Conservation (phyloP, 2,888 invertebrate species). For the Trissolcus japonicus region DNA sequence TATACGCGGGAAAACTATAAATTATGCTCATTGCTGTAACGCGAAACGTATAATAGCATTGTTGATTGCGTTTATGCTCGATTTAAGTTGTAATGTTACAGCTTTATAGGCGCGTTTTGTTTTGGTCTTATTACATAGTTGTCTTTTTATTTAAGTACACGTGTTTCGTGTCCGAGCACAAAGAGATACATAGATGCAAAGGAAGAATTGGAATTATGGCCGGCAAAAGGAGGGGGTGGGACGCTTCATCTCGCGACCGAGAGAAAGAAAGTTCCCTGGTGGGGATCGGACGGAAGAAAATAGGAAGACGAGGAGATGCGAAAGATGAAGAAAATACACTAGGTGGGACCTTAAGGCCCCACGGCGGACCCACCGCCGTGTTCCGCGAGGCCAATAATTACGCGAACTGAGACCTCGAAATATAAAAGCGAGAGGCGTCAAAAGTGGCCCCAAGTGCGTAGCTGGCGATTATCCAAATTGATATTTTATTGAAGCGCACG, state of each 20-base stretch:
- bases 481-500: slow-evolving; percentile 72
- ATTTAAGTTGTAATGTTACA: slow-evolving; percentile 55
- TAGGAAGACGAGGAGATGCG: slow-evolving; percentile 27
- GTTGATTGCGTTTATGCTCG: slow-evolving; percentile 57
- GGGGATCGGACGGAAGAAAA: slow-evolving; percentile 25
- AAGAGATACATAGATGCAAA: slow-evolving; percentile 54
- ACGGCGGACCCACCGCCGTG: slow-evolving; percentile 73
- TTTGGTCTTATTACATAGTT: slow-evolving; percentile 47
- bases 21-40: slow-evolving; percentile 52
- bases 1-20: slow-evolving; percentile 48
- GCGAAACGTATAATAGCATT: slow-evolving; percentile 51
- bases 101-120: slow-evolving; percentile 50
- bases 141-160: slow-evolving; percentile 52
- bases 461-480: slow-evolving; percentile 73
- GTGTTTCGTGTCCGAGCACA: slow-evolving; percentile 50
- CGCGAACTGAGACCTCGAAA: slow-evolving; percentile 61
- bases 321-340: slow-evolving; percentile 55
- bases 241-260: background rate
- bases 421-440: slow-evolving; percentile 70
- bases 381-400: slow-evolving; percentile 75
- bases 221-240: slow-evolving; percentile 9
- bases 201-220: slow-evolving; percentile 26
- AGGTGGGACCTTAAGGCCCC: slow-evolving; percentile 54
- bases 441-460: slow-evolving; percentile 67
- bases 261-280: slow-evolving; percentile 11